Percentiles rank a stretch among this genome's conserved stretches.
phyloP scores from a whole-genome alignment of 1,140 invertebrate genomes.

The Aphelenchoides fujianensis region DNA sequence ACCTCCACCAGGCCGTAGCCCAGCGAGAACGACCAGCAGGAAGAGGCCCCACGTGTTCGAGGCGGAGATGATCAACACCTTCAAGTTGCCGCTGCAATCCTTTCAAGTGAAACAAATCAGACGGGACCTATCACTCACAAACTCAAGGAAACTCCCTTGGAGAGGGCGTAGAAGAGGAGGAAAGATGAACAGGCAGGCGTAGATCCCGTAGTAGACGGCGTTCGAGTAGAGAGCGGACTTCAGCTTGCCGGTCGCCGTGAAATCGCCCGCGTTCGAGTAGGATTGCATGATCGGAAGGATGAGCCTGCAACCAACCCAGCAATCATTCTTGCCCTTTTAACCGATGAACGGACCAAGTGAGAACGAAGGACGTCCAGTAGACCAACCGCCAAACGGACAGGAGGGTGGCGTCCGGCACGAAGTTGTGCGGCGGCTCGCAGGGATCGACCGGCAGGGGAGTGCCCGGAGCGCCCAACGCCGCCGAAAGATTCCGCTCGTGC shows the following conservation, averaged over 20 bases:
- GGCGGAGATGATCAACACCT: slow-evolving; percentile 93
- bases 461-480: neutral
- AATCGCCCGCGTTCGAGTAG: slow-evolving; percentile 95
- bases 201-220: slow-evolving; percentile 95
- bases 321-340: too few species aligned
- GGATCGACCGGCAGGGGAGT: neutral
- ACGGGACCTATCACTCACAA: too few species aligned
- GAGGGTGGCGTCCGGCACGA: slow-evolving; percentile 78
- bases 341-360: slow-evolving; percentile 77
- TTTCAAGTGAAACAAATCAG: slow-evolving; percentile 20
- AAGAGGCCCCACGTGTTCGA: slow-evolving; percentile 99
- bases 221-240: slow-evolving; percentile 93
- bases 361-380: slow-evolving; percentile 94
- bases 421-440: slow-evolving; percentile 80
- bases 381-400: slow-evolving; percentile 91
- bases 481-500: neutral
- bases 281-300: slow-evolving; percentile 98
- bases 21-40: slow-evolving; percentile 84
- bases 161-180: slow-evolving; percentile 88
- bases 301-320: slow-evolving; percentile 69
- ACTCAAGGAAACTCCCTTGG: slow-evolving; percentile 82
- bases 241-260: slow-evolving; percentile 87
- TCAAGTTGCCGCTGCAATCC: slow-evolving; percentile 77
- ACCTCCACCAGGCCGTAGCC: slow-evolving; percentile 96
- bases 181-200: slow-evolving; percentile 87